These are phyloP conservation scores for Ailuropoda melanoleuca DNA, from an alignment of 2,113 vertebrate species.

Conservation along the genomic window DNA sequence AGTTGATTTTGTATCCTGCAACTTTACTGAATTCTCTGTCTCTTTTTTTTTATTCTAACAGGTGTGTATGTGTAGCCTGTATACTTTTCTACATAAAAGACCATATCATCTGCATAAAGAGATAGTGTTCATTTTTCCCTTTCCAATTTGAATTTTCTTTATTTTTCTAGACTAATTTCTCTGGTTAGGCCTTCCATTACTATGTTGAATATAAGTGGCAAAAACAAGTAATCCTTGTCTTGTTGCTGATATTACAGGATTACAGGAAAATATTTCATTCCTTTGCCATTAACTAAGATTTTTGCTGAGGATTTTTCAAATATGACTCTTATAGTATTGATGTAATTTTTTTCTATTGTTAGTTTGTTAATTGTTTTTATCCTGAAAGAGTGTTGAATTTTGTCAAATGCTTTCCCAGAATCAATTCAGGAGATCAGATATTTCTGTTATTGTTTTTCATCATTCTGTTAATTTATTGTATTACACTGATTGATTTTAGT, in stretches of 20 bases:
- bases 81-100: neutral
- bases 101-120: neutral
- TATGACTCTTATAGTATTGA: neutral
- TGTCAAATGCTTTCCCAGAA: neutral
- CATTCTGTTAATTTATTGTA: neutral
- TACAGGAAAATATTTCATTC: neutral
- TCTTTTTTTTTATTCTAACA: neutral
- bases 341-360: neutral
- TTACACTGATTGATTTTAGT: neutral
- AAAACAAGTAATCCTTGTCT: neutral
- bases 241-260: neutral
- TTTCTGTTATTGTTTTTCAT: neutral
- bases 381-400: neutral
- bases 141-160: neutral
- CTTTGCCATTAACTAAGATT: neutral
- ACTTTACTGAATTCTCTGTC: neutral
- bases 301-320: neutral
- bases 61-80: neutral
- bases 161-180: neutral
- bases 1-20: neutral
- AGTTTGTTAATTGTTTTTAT: neutral
- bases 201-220: neutral
- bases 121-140: neutral
- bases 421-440: neutral
- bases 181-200: neutral